Evolutionary conservation across 2,113 vertebrate species (phyloP), one percentile per base, ranked within the genome.

Genomic region (Cyphomyrus plagiostoma): DNA sequence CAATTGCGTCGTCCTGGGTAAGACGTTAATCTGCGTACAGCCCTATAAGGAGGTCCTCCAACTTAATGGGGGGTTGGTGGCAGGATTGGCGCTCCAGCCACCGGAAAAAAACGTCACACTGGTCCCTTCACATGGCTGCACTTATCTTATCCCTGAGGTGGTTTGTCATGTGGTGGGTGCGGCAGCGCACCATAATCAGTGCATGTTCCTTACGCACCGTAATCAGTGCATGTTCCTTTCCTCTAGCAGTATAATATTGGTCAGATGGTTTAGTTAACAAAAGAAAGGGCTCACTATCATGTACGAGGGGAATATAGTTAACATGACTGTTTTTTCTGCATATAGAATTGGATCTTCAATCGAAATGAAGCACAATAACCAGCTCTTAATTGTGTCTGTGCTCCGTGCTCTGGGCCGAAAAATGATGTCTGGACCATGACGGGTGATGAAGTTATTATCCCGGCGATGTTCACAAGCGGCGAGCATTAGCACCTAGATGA

Each of bases 381-480:
- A 0, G 11, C 39, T 49, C 87, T 30, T 46, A 42, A 88, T 66
- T 46, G 23, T 88, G 45, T 35, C 39, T 26, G 35, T 50, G 30
- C 30, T 89, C 35, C 17, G 6, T 26, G 88, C 42, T 56, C 19
- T 15, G 50, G n/a, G 80, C 23, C 48, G 88, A 85, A 23, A 84
- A 56, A 62, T 84, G 52, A 58, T 17, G 88, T 85, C 88, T 85
- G 52, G 15, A 45, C 46, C 23, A 21, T 62, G 50, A 46, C 77
- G 56, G 88, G 21, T 17, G 88, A 89, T 85, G 88, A 62, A 84
- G 88, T 89, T 35, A n/a, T 45, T 84, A 84, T 80, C 88, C 23
- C 30, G 21, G 88, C 58, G 48, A 21, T 89, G 70, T 52, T 89
- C 70, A 89, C 77, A 35, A 89, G 80, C 52, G 5, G 77, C 46